Evolutionary conservation across 2,888 invertebrate species (phyloP).

Genomic region (Pycnomerus fuliginosus): DNA sequence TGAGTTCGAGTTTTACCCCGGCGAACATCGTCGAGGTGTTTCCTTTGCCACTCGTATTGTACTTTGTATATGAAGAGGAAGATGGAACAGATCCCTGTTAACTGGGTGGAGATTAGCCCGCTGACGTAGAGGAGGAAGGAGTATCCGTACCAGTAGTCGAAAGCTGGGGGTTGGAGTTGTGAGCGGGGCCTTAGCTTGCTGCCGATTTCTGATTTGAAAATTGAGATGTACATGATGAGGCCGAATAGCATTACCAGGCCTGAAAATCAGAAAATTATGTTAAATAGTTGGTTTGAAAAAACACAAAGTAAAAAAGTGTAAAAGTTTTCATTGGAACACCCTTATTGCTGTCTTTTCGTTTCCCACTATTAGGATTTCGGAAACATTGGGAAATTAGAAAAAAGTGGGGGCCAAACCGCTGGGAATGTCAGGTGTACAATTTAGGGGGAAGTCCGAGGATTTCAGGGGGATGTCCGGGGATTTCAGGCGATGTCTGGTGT

Average conservation of each 20-base stretch:
- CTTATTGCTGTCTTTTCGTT: too few species aligned
- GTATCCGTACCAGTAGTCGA: constrained; percentile 85
- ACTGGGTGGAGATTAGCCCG: constrained; percentile 80
- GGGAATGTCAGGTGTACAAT: too few species aligned
- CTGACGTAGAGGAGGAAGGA: constrained; percentile 84
- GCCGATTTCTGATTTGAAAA: constrained; percentile 88
- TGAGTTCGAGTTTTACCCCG: constrained; percentile 36
- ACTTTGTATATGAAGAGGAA: constrained; percentile 84
- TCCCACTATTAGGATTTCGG: too few species aligned
- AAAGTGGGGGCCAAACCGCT: too few species aligned
- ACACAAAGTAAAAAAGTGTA: too few species aligned
- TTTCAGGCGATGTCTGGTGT: too few species aligned
- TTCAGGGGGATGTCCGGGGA: too few species aligned
- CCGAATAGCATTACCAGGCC: constrained; percentile 88
- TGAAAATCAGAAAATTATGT: too few species aligned
- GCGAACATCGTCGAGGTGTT: constrained; percentile 52
- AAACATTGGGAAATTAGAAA: too few species aligned
- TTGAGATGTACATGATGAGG: constrained; percentile 89
- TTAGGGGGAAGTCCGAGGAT: too few species aligned
- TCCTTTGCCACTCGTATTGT: constrained; percentile 58
- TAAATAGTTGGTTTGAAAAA: too few species aligned
- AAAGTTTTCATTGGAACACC: too few species aligned
- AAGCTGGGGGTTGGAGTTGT: constrained; percentile 73
- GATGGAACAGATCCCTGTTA: constrained; percentile 83
- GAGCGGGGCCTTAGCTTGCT: constrained; percentile 81